Conservation (phyloP, 2,797 vertebrate species). For the Liparis tanakae region DNA sequence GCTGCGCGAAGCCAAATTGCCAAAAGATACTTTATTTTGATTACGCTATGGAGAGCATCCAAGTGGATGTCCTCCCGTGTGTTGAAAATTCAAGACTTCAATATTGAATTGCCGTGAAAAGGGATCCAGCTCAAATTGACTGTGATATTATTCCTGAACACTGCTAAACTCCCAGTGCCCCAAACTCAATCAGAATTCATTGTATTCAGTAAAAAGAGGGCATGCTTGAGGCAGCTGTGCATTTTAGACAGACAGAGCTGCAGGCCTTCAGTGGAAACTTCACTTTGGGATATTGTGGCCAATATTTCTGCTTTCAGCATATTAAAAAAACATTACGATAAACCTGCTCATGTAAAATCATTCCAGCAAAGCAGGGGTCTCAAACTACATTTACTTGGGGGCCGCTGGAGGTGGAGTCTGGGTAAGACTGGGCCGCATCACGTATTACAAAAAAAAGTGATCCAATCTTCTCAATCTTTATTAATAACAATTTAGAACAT, state of each 20-base stretch:
- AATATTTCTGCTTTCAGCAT: constrained; percentile 5
- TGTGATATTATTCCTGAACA: constrained; percentile 41
- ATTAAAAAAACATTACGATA: not conserved
- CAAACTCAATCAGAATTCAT: constrained; percentile 61
- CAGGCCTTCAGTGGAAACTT: constrained; percentile 19
- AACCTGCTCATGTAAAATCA: not conserved
- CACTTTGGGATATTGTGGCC: constrained; percentile 8
- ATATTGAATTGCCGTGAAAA: constrained; percentile 51
- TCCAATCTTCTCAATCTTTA: too few relatives aligned
- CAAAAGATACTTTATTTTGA: constrained; percentile 18
- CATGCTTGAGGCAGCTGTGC: constrained; percentile 28
- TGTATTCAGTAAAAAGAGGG: constrained; percentile 34
- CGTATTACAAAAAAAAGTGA: too few relatives aligned
- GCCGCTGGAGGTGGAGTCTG: too few relatives aligned
- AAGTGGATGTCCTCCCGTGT: constrained; percentile 15
- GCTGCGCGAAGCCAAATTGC: constrained; percentile 23
- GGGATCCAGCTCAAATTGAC: constrained; percentile 37
- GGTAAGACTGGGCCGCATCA: too few relatives aligned
- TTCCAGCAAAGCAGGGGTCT: not conserved
- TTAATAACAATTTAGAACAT: too few relatives aligned
- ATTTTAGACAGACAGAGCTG: constrained; percentile 11
- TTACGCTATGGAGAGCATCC: not conserved
- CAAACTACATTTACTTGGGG: too few relatives aligned
- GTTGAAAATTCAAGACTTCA: constrained; percentile 32
- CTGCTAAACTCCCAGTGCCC: constrained; percentile 47